Evolutionary conservation across 2,797 vertebrate species (phyloP).

Genomic region (Macroramphosus scolopax): DNA sequence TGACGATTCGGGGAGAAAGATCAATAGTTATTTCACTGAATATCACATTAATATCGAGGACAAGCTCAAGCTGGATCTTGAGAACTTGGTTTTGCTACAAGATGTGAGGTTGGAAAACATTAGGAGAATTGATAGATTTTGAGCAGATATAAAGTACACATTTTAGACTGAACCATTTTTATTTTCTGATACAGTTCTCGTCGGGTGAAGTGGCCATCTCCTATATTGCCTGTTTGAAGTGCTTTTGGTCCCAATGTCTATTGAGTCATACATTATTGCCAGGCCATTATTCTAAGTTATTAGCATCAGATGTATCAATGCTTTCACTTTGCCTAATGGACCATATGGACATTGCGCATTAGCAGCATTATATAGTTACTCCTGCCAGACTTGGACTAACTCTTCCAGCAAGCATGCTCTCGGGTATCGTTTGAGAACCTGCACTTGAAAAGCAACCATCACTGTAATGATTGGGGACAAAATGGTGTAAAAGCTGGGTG

Average conservation of each 20-base stretch:
- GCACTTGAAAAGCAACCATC: slow-evolving; percentile 7
- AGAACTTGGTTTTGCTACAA: slow-evolving; percentile 17
- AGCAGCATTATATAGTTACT: not conserved
- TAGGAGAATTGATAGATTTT: too few species aligned
- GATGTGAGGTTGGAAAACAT: too few species aligned
- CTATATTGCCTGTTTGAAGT: slow-evolving; percentile 19
- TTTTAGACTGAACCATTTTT: too few species aligned
- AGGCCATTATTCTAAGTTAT: slow-evolving; percentile 28
- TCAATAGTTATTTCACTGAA: too few species aligned
- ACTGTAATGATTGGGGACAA: slow-evolving; percentile 1
- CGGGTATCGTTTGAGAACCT: slow-evolving; percentile 3
- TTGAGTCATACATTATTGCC: slow-evolving; percentile 33
- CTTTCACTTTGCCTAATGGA: slow-evolving; percentile 15
- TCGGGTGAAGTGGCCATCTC: too few species aligned
- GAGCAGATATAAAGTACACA: too few species aligned
- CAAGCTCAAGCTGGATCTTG: slow-evolving; percentile 5
- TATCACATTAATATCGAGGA: slow-evolving; percentile 14
- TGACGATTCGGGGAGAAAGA: too few species aligned
- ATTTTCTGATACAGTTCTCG: too few species aligned
- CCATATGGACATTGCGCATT: slow-evolving; percentile 21
- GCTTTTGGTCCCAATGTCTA: slow-evolving; percentile 1
- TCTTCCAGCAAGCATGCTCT: slow-evolving; percentile 2
- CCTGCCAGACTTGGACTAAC: slow-evolving; percentile 7
- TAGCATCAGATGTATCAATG: slow-evolving; percentile 19
- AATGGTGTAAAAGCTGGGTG: slow-evolving; percentile 11